Conservation (phyloP, 2,888 invertebrate species). For the Myopa tessellatipennis region DNA sequence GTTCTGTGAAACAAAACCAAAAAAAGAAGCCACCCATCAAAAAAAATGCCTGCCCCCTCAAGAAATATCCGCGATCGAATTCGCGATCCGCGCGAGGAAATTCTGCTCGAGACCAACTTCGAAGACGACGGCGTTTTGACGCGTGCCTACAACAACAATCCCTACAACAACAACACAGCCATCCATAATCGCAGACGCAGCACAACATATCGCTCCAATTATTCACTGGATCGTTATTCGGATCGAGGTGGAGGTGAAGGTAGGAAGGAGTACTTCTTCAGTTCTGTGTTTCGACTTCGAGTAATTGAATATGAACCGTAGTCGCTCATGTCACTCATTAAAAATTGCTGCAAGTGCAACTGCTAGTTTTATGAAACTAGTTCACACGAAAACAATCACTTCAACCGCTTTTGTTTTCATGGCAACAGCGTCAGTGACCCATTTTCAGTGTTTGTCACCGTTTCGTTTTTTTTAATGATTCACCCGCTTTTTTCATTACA, state of each 20-base stretch:
- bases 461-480: background rate
- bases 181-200: slow-evolving; percentile 59
- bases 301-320: background rate
- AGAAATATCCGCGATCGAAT: slow-evolving; percentile 62
- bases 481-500: background rate
- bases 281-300: background rate
- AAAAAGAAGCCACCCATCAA: background rate
- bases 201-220: slow-evolving; percentile 62
- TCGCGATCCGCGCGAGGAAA: slow-evolving; percentile 68
- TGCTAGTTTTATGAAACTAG: too few species aligned
- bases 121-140: slow-evolving; percentile 68
- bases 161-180: slow-evolving; percentile 49
- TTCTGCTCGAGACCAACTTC: slow-evolving; percentile 69
- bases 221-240: slow-evolving; percentile 67
- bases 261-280: slow-evolving; percentile 47
- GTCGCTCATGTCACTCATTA: background rate
- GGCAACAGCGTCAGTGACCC: background rate
- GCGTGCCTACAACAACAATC: slow-evolving; percentile 65
- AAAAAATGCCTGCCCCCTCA: slow-evolving; percentile 54
- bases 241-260: slow-evolving; percentile 60
- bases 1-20: slow-evolving; percentile 44
- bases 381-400: background rate
- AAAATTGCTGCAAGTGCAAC: background rate
- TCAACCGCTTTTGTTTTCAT: background rate
- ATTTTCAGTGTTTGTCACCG: background rate